phyloP scores from a whole-genome alignment of 2,888 invertebrate species.

The Ashinkailepas kermadecensis region DNA sequence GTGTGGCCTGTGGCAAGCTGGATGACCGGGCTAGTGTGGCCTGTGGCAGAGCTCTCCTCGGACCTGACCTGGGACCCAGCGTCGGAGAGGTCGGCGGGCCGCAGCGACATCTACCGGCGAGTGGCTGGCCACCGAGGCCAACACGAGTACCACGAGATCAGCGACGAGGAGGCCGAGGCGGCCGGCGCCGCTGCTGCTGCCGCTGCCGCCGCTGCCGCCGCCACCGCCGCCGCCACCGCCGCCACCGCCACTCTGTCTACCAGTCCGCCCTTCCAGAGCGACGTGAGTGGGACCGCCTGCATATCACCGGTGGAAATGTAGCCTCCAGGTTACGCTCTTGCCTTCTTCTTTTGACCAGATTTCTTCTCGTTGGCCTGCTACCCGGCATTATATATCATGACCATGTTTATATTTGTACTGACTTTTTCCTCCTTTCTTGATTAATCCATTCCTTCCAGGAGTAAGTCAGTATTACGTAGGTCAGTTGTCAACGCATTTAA shows the following conservation, averaged over 20 bases:
- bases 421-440: no score
- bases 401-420: no score
- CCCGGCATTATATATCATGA: no score
- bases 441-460: no score
- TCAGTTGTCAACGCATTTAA: no score
- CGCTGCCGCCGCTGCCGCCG: not conserved
- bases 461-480: no score
- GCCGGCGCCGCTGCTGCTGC: constrained; percentile 28
- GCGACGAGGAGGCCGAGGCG: constrained; percentile 60
- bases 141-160: constrained; percentile 76
- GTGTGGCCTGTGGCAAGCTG: not conserved
- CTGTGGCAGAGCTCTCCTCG: not conserved
- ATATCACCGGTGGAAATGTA: not conserved
- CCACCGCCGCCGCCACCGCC: not conserved
- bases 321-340: not conserved
- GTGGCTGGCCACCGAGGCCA: constrained; percentile 42
- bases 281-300: not conserved
- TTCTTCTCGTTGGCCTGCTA: no score
- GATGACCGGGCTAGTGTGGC: no score
- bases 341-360: not conserved
- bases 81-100: not conserved
- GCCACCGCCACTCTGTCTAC: not conserved
- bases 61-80: not conserved
- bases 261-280: constrained; percentile 1
- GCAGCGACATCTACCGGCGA: not conserved